Base-by-base conservation (phyloP, 2,888 invertebrate genomes). In the Steinernema hermaphroditum region DNA sequence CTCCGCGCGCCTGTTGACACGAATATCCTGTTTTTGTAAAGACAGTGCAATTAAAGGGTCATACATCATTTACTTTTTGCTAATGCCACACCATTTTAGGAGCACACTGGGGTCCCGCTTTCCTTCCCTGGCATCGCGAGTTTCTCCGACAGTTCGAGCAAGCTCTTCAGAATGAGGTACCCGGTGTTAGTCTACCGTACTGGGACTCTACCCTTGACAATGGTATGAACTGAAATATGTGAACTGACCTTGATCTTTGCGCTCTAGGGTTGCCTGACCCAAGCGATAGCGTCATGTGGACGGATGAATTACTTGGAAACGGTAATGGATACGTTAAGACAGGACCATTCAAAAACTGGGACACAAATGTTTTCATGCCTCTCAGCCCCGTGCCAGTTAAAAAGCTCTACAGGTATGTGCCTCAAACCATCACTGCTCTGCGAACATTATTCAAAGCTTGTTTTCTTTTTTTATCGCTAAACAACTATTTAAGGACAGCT, bases 81-180 rank as follows among this genome's bases (percentile, higher is more conserved):
- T 46, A 22, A 32, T 41, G n/a, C 70, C 46, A 12, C 32, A 24
- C 29, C 41, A 14, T 41, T 75, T 75, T 49, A 78, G 80, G 82
- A 34, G 81, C 82, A 16, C 81, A 82, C 57, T 81, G 80, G 80
- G 81, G 84, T 22, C 82, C 83, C 1, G 84, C 84, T 22, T 85
- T 85, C 73, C 80, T 84, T 22, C 85, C 85, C 1, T 86, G 85
- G 85, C 86, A 86, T 73, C 76, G 86, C 1, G 86, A 86, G 69
- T 86, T 86, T 68, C 73, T 86, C 44, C 76, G 85, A 9, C 86
- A 84, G 71, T 85, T 85, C 57, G 86, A 85, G 73, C 76, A 80
- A 0, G 83, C 85, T n/a, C 78, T 85, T 0, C 83, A 81, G 68
- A 79, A 78, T 8, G 83, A 85, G 72, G 80, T 80, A 6, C 81